A percentile compares a stretch with the other conserved stretches of the same genome.
Evolutionary conservation across 2,888 invertebrate genomes (phyloP).

Genomic region (Sarcophaga caerulescens): DNA sequence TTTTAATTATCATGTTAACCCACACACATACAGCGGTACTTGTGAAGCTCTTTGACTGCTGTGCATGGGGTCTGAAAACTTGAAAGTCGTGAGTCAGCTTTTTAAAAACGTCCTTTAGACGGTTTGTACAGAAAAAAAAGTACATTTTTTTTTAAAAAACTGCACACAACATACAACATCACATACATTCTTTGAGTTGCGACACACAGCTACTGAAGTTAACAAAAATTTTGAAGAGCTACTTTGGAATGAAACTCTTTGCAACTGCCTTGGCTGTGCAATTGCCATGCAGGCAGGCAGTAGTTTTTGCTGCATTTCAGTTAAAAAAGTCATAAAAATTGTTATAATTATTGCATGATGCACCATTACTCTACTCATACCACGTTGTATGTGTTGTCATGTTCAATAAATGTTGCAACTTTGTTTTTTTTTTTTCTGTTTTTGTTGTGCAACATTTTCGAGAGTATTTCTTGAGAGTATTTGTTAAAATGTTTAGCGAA

Average conservation of each 20-base stretch:
- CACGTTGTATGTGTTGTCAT: slow-evolving; percentile 2
- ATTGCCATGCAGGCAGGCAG: not conserved
- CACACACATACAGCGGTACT: slow-evolving; percentile 44
- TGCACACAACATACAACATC: not conserved
- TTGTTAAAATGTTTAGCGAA: slow-evolving; percentile 43
- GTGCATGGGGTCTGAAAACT: slow-evolving; percentile 31
- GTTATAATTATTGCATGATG: slow-evolving; percentile 65
- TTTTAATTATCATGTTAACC: slow-evolving; percentile 70
- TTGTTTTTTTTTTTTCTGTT: not conserved
- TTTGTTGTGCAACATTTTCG: slow-evolving; percentile 35
- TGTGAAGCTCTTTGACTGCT: slow-evolving; percentile 14
- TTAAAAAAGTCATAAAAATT: slow-evolving; percentile 68
- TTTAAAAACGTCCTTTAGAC: slow-evolving; percentile 58
- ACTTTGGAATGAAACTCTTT: not conserved
- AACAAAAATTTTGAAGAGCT: slow-evolving; percentile 9
- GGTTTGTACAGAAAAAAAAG: slow-evolving; percentile 4
- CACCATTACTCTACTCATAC: not conserved
- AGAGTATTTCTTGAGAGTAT: slow-evolving; percentile 1
- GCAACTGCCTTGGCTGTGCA: slow-evolving; percentile 10
- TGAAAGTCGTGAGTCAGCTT: slow-evolving; percentile 64
- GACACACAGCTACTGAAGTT: slow-evolving; percentile 39
- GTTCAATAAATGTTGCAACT: slow-evolving; percentile 36
- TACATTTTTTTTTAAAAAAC: not conserved
- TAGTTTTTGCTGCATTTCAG: slow-evolving; percentile 20
- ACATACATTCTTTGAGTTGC: not conserved